Evolutionary conservation across 2,797 vertebrate species (phyloP).

Genomic region (Buphagus erythrorhynchus): DNA sequence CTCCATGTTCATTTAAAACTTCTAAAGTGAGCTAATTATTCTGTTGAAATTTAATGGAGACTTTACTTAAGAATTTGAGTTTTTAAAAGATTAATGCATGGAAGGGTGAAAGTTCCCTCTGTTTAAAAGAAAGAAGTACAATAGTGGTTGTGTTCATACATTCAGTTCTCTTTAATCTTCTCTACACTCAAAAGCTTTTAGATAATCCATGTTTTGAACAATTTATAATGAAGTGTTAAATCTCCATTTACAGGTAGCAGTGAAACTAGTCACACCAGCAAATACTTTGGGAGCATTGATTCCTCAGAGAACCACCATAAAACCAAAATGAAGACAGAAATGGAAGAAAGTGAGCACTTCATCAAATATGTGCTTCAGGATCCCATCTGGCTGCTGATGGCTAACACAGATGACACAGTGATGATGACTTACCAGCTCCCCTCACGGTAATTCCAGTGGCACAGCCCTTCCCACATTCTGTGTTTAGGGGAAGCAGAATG

Average conservation of each 20-base stretch:
- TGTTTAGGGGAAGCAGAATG: background rate
- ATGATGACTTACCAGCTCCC: conserved; percentile 97
- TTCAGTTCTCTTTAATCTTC: background rate
- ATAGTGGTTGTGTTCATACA: background rate
- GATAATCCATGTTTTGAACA: background rate
- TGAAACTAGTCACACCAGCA: conserved; percentile 87
- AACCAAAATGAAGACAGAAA: conserved; percentile 68
- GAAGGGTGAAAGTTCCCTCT: background rate
- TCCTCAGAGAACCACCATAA: conserved; percentile 88
- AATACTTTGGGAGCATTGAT: conserved; percentile 91
- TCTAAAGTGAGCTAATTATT: background rate
- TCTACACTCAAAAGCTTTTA: background rate
- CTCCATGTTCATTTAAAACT: background rate
- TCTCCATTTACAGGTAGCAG: conserved; percentile 83
- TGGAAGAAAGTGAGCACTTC: conserved; percentile 75
- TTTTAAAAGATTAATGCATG: background rate
- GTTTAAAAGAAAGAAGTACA: background rate
- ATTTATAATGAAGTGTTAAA: background rate
- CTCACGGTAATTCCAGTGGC: conserved; percentile 77
- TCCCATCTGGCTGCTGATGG: conserved; percentile 90
- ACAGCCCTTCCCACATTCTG: background rate
- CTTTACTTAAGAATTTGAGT: background rate
- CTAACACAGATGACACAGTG: conserved; percentile 84
- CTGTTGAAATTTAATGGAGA: background rate
- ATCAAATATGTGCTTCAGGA: conserved; percentile 87